Evolutionary conservation across 2,888 invertebrate genomes (phyloP).

Genomic region (Eilema depressum): DNA sequence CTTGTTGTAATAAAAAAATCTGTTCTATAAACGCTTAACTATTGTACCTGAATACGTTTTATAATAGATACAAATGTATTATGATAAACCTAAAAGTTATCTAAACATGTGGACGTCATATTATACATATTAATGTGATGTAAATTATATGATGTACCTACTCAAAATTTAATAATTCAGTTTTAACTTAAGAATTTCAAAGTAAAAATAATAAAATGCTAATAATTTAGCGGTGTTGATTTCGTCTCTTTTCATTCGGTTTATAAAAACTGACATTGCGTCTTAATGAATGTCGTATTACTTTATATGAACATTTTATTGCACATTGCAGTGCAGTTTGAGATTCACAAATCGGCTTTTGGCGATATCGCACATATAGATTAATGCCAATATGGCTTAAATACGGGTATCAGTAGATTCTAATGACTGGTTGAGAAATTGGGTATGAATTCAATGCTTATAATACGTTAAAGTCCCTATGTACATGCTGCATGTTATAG

Average conservation of each 20-base stretch:
- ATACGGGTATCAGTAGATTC: background rate
- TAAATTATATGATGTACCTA: slow-evolving; percentile 31
- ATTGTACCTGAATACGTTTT: slow-evolving; percentile 19
- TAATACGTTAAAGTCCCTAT: background rate
- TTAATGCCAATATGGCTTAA: background rate
- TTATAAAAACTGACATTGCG: slow-evolving; percentile 42
- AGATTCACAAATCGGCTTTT: slow-evolving; percentile 30
- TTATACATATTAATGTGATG: slow-evolving; percentile 4
- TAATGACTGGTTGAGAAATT: background rate
- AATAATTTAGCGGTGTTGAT: slow-evolving; percentile 32
- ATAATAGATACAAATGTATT: slow-evolving; percentile 25
- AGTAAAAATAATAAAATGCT: slow-evolving; percentile 42
- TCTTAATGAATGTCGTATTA: slow-evolving; percentile 47
- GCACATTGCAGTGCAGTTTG: slow-evolving; percentile 28
- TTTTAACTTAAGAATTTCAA: slow-evolving; percentile 40
- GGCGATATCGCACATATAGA: background rate
- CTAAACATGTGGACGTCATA: slow-evolving; percentile 27
- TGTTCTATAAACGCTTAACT: slow-evolving; percentile 5
- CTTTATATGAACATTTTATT: slow-evolving; percentile 36
- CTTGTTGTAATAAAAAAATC: slow-evolving; percentile 14
- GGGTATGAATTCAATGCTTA: background rate
- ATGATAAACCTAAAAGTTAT: slow-evolving; percentile 24
- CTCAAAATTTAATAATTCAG: slow-evolving; percentile 30
- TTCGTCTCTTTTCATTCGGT: slow-evolving; percentile 28
- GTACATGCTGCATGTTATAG: too few species aligned